Evolutionary conservation across 2,888 invertebrate genomes (phyloP), one percentile per base, ranked within the genome.

Genomic region (Morpho helenor): DNA sequence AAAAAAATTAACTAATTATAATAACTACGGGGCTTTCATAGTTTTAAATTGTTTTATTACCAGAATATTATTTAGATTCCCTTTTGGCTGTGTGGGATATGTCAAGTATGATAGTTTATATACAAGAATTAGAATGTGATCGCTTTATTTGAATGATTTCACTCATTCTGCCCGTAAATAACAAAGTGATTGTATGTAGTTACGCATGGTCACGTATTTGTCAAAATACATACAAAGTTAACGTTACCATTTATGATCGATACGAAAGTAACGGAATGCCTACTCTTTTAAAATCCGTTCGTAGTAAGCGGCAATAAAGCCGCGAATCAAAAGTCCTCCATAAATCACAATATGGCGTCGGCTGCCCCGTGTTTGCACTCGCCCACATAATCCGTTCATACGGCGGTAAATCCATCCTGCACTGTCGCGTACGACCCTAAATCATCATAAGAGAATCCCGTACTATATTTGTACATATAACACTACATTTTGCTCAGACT

Each of bases 301-400:
- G 68, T 64, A 71, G 74, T 75, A 74, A 79, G 79, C 76, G 73
- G 79, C 80, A 81, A 86, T 87, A 86, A 87, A 86, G 80, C 81
- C 79, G 84, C 84, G 87, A 84, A 87, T 89, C 89, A 89, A 89
- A 89, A 89, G 87, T 88, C 79, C 71, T 68, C 77, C 71, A 72
- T 89, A 90, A 85, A 86, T 88, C 82, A 84, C 84, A 87, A 89
- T 87, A 87, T 83, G 86, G 87, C 86, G 88, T 80, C 77, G 84
- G 81, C 80, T 84, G 86, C 83, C 85, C 84, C 85, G 82, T 88
- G 88, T 90, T 90, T 90, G 88, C 89, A 80, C 82, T 88, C 88
- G 88, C 89, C 89, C 89, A 90, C 89, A 87, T 90, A 90, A 90
- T 89, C 89, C 89, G 84, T 87, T 89, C 84, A 83, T 87, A 81